Evolutionary conservation across 2,888 invertebrate species (phyloP), one percentile per base, ranked within the genome.

Genomic region (Celastrina argiolus): DNA sequence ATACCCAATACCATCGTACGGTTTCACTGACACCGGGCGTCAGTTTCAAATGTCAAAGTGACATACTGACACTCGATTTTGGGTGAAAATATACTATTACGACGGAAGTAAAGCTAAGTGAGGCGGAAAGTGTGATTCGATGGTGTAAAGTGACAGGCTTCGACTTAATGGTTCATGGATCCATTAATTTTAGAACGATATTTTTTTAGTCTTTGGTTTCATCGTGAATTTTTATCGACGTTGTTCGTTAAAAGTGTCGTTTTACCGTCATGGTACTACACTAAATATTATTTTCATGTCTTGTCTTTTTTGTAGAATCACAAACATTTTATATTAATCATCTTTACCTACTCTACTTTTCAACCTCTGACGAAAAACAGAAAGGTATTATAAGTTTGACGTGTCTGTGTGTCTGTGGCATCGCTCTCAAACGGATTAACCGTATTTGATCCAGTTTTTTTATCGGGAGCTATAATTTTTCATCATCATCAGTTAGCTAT

Each of bases 81-180:
- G 77, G 78, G 80, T 80, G 75, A 81, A 78, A 84, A 84, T 70
- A 88, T 88, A 90, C 89, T 82, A 84, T 88, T 88, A 81, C 88
- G 79, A 74, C 84, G 90, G 90, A 90, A 89, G 84, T 87, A 78
- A 78, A 78, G 82, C 77, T 84, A 86, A 89, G 85, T 85, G 88
- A 83, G 68, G 85, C 79, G 85, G 87, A 89, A 88, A 89, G 81
- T 85, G 86, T 87, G 78, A 80, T 79, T 85, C 85, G 86, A 87
- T 77, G 80, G 87, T 86, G 84, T 87, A 79, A 83, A 83, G 80
- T 83, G 82, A 85, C 81, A 81, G 70, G 78, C 74, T 78, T 83
- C 36, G 84, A 84, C 83, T 75, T 81, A 79, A 80, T 79, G 66
- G 63, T 58, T 66, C 22, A 39, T 56, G 28, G 28, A 61, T 18